These are phyloP conservation scores for Phania funesta DNA, from an alignment of 2,888 invertebrate species.

Conservation along the genomic window DNA sequence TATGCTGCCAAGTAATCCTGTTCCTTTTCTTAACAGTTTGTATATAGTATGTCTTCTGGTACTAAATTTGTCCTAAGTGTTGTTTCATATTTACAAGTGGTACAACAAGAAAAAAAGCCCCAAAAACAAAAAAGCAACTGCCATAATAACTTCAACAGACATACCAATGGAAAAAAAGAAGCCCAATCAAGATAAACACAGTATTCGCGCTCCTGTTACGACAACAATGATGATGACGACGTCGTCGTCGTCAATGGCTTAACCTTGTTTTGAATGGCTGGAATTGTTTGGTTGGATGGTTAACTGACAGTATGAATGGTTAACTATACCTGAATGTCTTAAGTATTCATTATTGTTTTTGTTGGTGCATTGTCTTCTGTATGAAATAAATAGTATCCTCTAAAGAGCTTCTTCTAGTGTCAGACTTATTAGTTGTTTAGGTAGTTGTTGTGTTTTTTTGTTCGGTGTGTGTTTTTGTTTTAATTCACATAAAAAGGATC, in stretches of 20 bases:
- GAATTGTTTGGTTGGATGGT: conserved; percentile 46
- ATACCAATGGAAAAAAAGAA: conserved; percentile 43
- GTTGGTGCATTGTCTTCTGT: background rate
- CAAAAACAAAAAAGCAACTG: conserved; percentile 6
- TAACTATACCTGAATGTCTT: conserved; percentile 49
- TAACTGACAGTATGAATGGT: conserved; percentile 57
- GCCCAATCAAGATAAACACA: conserved; percentile 71
- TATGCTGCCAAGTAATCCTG: conserved; percentile 54
- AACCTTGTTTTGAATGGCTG: conserved; percentile 60
- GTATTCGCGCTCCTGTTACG: conserved; percentile 70
- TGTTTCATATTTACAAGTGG: conserved; percentile 73
- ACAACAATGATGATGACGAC: conserved; percentile 41
- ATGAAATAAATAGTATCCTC: conserved; percentile 7
- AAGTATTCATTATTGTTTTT: conserved; percentile 53
- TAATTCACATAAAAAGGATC: conserved; percentile 61
- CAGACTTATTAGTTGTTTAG: conserved; percentile 37
- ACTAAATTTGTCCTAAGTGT: conserved; percentile 26
- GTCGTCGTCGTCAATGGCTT: conserved; percentile 27
- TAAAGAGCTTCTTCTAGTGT: conserved; percentile 4
- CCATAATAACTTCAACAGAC: conserved; percentile 32
- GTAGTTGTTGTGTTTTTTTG: conserved; percentile 22
- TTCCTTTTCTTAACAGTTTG: conserved; percentile 23
- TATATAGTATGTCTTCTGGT: background rate
- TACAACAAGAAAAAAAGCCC: background rate
- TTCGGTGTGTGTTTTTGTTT: conserved; percentile 15